Evolutionary conservation across 2,113 vertebrate species (phyloP).

Genomic region (Protobothrops flavoviridis): DNA sequence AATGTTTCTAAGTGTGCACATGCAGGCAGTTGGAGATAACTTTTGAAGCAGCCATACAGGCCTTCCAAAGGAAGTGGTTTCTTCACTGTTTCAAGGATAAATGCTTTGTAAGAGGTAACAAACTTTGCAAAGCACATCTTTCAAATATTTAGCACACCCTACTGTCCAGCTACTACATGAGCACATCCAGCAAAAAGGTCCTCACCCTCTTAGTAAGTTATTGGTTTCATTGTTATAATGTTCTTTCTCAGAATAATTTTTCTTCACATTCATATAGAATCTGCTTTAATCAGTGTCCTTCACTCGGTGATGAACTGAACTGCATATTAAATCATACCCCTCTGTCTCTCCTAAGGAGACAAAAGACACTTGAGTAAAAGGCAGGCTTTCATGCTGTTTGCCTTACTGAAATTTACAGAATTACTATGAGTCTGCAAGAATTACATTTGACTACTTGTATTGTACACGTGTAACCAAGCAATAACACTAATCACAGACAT

Average conservation of each 20-base stretch:
- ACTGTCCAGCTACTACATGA: not conserved
- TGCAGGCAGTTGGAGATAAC: not conserved
- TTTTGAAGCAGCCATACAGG: not conserved
- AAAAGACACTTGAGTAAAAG: not conserved
- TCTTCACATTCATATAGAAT: not conserved
- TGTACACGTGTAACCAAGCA: not conserved
- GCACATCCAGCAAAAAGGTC: not conserved
- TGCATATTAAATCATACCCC: not conserved
- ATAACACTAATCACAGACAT: not conserved
- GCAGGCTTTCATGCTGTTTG: not conserved
- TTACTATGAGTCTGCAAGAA: not conserved
- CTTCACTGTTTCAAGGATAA: not conserved
- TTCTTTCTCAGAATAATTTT: not conserved
- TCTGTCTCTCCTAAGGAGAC: not conserved
- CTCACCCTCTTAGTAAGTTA: not conserved
- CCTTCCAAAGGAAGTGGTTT: not conserved
- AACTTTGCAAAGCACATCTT: not conserved
- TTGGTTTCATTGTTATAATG: not conserved
- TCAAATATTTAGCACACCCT: not conserved
- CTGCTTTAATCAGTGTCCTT: not conserved
- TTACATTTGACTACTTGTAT: not conserved
- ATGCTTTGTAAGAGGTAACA: not conserved
- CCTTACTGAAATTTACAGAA: not conserved
- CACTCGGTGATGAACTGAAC: not conserved
- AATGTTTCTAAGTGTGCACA: not conserved